These are phyloP conservation scores for Zele albiditarsus DNA, from an alignment of 2,888 invertebrate genomes.

Conservation along the genomic window DNA sequence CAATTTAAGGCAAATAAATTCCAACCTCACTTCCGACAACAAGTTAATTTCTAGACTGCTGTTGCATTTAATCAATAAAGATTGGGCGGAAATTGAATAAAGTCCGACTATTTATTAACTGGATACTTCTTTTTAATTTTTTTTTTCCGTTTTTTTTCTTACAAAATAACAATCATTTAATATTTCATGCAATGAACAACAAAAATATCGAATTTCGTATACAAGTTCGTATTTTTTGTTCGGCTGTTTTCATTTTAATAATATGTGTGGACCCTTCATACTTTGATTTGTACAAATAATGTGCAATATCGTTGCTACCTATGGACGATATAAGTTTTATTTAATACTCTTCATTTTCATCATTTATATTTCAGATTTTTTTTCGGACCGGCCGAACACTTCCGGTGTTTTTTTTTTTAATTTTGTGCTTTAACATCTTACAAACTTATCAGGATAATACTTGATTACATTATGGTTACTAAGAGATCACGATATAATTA, in stretches of 20 bases:
- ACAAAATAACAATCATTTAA: slow-evolving; percentile 65
- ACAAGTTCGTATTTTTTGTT: slow-evolving; percentile 32
- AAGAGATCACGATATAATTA: slow-evolving; percentile 22
- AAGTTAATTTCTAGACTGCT: slow-evolving; percentile 82
- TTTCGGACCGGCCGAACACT: slow-evolving; percentile 40
- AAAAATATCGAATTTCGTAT: slow-evolving; percentile 62
- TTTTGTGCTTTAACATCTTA: slow-evolving; percentile 36
- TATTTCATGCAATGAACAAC: slow-evolving; percentile 59
- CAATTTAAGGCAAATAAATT: slow-evolving; percentile 88
- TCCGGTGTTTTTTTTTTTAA: not conserved
- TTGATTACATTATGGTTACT: slow-evolving; percentile 22
- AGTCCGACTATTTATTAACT: slow-evolving; percentile 60
- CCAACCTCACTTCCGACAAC: slow-evolving; percentile 86
- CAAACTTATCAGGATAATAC: slow-evolving; percentile 23
- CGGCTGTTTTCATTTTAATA: slow-evolving; percentile 14
- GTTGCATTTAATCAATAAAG: slow-evolving; percentile 39
- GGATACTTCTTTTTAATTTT: slow-evolving; percentile 47
- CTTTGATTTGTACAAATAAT: slow-evolving; percentile 32
- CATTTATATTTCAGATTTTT: not conserved
- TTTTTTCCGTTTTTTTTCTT: slow-evolving; percentile 51
- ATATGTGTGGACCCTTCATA: slow-evolving; percentile 38
- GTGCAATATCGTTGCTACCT: slow-evolving; percentile 39
- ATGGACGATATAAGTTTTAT: slow-evolving; percentile 38
- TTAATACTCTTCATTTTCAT: slow-evolving; percentile 16
- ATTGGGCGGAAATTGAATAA: slow-evolving; percentile 54